phyloP scores from a whole-genome alignment of 2,113 vertebrate genomes.

The Macrotis lagotis region DNA sequence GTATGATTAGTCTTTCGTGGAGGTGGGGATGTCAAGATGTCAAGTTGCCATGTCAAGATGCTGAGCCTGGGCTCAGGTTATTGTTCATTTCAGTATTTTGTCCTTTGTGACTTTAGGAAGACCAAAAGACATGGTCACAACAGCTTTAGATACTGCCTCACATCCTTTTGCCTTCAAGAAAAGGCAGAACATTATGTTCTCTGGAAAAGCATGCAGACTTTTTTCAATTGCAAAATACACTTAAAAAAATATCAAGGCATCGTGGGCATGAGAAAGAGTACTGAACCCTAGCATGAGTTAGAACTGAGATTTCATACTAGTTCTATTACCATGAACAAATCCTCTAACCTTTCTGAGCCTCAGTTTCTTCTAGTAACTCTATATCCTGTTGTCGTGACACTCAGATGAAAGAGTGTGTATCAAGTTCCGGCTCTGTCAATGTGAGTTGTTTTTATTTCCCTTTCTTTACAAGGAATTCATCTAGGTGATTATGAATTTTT shows the following conservation, averaged over 20 bases:
- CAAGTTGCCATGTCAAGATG: constrained; percentile 63
- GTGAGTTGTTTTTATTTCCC: neutral
- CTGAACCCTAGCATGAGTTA: neutral
- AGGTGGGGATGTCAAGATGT: constrained; percentile 55
- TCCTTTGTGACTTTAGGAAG: constrained; percentile 29
- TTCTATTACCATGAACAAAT: neutral
- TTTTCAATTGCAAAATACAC: neutral
- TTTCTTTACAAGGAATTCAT: too few relatives aligned
- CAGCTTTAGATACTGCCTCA: constrained; percentile 43
- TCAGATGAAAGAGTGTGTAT: neutral
- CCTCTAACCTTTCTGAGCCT: neutral
- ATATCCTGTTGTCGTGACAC: neutral
- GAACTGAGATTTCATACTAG: neutral
- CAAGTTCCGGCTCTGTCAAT: neutral
- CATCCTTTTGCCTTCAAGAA: constrained; percentile 23
- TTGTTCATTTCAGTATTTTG: constrained; percentile 52
- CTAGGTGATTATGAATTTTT: neutral
- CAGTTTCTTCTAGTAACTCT: neutral
- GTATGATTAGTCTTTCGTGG: constrained; percentile 27
- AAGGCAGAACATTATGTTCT: constrained; percentile 55
- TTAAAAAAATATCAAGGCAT: neutral
- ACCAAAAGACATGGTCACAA: constrained; percentile 32
- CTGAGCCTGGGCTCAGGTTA: constrained; percentile 52
- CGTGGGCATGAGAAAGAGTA: neutral
- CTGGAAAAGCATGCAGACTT: constrained; percentile 37